A percentile compares a stretch with the other conserved stretches of the same genome.
These are phyloP conservation scores for Lipophrys pholis DNA, from an alignment of 2,113 vertebrate species.

Conservation along the genomic window DNA sequence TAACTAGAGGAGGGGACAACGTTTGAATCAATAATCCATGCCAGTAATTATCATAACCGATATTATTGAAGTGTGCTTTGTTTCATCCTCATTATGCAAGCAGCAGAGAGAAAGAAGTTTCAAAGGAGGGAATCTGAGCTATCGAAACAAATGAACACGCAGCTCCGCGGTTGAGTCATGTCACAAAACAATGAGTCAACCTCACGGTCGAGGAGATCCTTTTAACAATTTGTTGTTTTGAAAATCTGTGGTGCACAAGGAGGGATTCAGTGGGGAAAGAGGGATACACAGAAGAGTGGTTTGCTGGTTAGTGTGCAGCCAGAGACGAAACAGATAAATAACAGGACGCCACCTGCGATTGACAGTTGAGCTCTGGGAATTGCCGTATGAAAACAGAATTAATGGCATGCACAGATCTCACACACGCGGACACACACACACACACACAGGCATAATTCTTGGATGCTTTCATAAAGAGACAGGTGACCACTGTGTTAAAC, in stretches of 20 bases:
- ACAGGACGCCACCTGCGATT: not conserved
- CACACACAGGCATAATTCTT: no score
- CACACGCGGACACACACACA: no score
- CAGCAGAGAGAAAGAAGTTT: slow-evolving; percentile 1
- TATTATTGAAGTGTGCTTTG: slow-evolving; percentile 7
- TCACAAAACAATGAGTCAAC: slow-evolving; percentile 16
- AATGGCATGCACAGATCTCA: slow-evolving; percentile 10
- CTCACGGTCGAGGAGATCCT: slow-evolving; percentile 3
- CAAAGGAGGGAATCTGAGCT: not conserved
- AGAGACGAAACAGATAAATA: slow-evolving; percentile 21
- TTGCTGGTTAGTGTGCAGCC: not conserved
- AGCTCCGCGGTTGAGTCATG: not conserved
- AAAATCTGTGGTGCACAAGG: slow-evolving; percentile 4
- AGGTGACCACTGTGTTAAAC: not conserved
- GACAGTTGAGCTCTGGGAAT: not conserved
- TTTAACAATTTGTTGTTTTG: slow-evolving; percentile 9
- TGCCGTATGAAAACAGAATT: not conserved
- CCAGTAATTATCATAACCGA: slow-evolving; percentile 10
- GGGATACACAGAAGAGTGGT: slow-evolving; percentile 8
- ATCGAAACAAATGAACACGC: not conserved
- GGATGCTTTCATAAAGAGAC: not conserved
- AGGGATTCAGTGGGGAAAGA: not conserved
- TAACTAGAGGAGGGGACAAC: not conserved
- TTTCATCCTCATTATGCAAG: not conserved
- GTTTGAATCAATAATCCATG: slow-evolving; percentile 18